These are phyloP conservation scores for Thripadectes ignobilis DNA, from an alignment of 2,797 vertebrate genomes.

Conservation along the genomic window DNA sequence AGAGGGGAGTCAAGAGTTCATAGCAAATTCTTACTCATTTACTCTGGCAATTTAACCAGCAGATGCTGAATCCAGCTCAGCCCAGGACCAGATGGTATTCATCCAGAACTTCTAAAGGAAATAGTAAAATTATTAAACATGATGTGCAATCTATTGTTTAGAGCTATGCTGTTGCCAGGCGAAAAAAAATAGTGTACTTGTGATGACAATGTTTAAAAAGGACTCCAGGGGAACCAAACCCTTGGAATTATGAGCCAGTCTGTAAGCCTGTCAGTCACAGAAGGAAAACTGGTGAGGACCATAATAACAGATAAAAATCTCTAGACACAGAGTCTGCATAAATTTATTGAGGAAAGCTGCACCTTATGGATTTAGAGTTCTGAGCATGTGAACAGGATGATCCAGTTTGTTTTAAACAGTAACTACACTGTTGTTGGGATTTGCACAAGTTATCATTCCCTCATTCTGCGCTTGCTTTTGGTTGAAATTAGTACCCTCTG, in stretches of 20 bases:
- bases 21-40: constrained; percentile 33
- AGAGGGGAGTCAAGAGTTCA: constrained; percentile 47
- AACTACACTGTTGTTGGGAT: not conserved
- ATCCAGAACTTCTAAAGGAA: constrained; percentile 58
- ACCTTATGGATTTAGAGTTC: not conserved
- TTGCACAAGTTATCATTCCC: not conserved
- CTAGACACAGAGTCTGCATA: not conserved
- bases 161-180: not conserved
- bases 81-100: constrained; percentile 27
- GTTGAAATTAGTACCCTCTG: not conserved
- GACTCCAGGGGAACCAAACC: not conserved
- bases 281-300: not conserved
- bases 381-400: not conserved
- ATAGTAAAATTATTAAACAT: constrained; percentile 53
- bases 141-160: constrained; percentile 12
- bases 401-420: not conserved
- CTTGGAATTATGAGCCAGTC: not conserved
- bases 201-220: not conserved
- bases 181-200: not conserved
- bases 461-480: not conserved
- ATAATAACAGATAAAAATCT: not conserved
- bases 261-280: not conserved
- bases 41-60: constrained; percentile 33
- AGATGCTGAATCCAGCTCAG: constrained; percentile 29
- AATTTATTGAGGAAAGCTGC: not conserved